phyloP scores from a whole-genome alignment of 2,888 invertebrate genomes.

The Fragum fragum region DNA sequence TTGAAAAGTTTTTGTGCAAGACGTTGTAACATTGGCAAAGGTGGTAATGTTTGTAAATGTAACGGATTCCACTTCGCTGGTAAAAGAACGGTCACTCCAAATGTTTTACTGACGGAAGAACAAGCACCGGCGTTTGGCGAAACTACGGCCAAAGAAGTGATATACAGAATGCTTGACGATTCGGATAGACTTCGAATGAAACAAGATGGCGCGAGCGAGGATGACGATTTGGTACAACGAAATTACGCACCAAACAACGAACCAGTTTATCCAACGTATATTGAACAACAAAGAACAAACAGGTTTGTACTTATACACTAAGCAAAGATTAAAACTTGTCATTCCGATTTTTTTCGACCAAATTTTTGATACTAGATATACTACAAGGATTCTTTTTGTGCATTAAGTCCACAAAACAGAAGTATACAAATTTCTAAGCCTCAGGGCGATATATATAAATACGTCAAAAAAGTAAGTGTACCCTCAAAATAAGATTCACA shows the following conservation, averaged over 20 bases:
- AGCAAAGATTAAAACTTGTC: too few species aligned
- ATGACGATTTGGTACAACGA: background rate
- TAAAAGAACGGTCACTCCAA: constrained; percentile 61
- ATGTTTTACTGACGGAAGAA: constrained; percentile 7
- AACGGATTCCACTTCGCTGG: constrained; percentile 83
- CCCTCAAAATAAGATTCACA: too few species aligned
- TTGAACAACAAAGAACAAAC: background rate
- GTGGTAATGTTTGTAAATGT: constrained; percentile 81
- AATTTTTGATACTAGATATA: too few species aligned
- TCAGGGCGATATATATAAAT: too few species aligned
- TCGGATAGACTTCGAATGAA: background rate
- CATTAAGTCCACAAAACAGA: too few species aligned
- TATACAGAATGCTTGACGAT: constrained; percentile 29
- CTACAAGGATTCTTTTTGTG: too few species aligned
- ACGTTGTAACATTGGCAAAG: constrained; percentile 74
- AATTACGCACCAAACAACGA: constrained; percentile 2
- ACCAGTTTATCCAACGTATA: background rate
- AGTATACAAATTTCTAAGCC: too few species aligned
- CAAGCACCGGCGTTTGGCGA: background rate
- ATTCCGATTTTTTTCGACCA: too few species aligned
- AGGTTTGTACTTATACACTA: constrained; percentile 15
- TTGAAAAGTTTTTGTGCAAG: constrained; percentile 70
- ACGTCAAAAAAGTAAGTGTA: too few species aligned
- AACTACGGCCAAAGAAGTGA: constrained; percentile 5
- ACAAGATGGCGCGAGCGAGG: background rate